Conservation (phyloP, 2,888 invertebrate species). For the Leucoma salicis region DNA sequence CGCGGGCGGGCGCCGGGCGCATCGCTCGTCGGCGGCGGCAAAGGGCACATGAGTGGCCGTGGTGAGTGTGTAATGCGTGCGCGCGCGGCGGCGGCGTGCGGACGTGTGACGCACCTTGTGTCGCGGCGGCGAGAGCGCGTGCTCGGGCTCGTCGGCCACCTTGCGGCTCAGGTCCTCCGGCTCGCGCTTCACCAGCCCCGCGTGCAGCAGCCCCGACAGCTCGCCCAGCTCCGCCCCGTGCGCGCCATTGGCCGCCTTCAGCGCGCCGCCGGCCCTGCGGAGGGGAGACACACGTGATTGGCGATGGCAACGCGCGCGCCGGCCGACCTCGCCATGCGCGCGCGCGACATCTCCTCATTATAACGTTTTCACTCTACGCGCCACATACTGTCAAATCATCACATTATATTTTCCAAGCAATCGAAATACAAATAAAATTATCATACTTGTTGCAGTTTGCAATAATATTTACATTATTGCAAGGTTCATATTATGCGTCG, state of each 20-base stretch:
- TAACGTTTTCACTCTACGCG: conserved; percentile 52
- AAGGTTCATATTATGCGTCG: conserved; percentile 29
- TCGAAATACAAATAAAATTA: conserved; percentile 47
- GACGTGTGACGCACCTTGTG: conserved; percentile 84
- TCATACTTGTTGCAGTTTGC: conserved; percentile 40
- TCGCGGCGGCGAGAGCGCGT: conserved; percentile 84
- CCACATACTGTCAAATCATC: conserved; percentile 49
- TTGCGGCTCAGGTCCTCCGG: conserved; percentile 91
- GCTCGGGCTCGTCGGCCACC: conserved; percentile 83
- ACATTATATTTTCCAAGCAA: conserved; percentile 43
- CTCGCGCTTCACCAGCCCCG: conserved; percentile 89
- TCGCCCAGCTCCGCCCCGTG: conserved; percentile 86
- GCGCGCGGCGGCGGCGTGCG: conserved; percentile 79
- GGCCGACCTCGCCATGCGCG: conserved; percentile 55
- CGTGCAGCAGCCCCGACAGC: conserved; percentile 83
- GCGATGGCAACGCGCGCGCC: conserved; percentile 71
- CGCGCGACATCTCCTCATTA: conserved; percentile 54
- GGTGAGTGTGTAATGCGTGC: conserved; percentile 78
- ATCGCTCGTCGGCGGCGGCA: conserved; percentile 54
- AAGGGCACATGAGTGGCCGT: conserved; percentile 74
- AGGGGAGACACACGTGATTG: conserved; percentile 81
- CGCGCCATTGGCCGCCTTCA: conserved; percentile 86
- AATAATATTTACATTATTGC: conserved; percentile 38
- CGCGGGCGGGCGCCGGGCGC: conserved; percentile 81
- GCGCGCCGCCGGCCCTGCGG: conserved; percentile 83